Conservation (phyloP, 2,888 invertebrate genomes). For the Prosapia bicincta region DNA sequence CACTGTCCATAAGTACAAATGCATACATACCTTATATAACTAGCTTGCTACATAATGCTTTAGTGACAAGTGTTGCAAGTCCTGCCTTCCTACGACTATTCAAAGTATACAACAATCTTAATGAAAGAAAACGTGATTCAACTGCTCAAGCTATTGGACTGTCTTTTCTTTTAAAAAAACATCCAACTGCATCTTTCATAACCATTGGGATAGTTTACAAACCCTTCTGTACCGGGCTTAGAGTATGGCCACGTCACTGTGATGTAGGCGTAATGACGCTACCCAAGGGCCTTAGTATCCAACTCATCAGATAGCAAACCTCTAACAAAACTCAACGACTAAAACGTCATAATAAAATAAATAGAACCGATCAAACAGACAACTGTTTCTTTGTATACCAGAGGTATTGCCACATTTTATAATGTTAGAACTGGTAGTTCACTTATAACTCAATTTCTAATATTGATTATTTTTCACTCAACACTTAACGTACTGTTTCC, state of each 20-base stretch:
- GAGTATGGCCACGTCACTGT: conserved; percentile 2
- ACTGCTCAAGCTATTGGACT: background rate
- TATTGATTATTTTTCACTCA: too few relatives aligned
- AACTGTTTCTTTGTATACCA: too few relatives aligned
- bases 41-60: background rate
- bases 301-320: background rate
- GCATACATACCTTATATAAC: background rate
- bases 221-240: background rate
- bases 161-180: conserved; percentile 3
- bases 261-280: background rate
- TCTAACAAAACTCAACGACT: background rate
- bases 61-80: background rate
- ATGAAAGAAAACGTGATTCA: background rate
- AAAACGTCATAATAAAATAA: too few relatives aligned
- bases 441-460: too few relatives aligned
- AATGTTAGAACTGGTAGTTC: too few relatives aligned
- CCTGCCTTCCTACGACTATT: background rate
- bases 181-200: background rate
- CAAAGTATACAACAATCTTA: conserved; percentile 7
- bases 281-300: background rate
- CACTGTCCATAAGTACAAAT: background rate
- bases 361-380: too few relatives aligned
- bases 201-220: background rate
- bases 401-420: too few relatives aligned
- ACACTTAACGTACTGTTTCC: too few relatives aligned